These are phyloP conservation scores for Drosophila biarmipes DNA, from an alignment of 1,140 invertebrate species.

Conservation along the genomic window DNA sequence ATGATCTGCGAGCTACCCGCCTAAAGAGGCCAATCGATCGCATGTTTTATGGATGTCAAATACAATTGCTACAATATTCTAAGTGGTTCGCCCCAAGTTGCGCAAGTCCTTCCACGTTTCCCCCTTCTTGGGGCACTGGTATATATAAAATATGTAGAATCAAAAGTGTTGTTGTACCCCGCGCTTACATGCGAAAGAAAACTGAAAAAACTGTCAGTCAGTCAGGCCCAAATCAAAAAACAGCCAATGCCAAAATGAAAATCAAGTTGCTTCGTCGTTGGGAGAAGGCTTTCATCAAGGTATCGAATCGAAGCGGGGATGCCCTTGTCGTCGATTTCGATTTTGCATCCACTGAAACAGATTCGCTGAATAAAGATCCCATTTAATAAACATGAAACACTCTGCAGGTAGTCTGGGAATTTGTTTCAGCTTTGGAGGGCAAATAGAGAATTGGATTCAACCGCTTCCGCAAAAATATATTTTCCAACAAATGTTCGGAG, in stretches of 20 bases:
- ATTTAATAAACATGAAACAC: conserved; percentile 12
- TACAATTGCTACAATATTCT: conserved; percentile 78
- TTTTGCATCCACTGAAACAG: conserved; percentile 2
- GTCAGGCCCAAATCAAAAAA: conserved; percentile 42
- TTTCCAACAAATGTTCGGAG: neutral
- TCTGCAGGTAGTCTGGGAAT: conserved; percentile 15
- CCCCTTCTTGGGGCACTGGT: neutral
- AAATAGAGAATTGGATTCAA: neutral
- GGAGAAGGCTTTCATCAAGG: conserved; percentile 10
- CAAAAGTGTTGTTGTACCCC: conserved; percentile 19
- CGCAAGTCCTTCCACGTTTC: conserved; percentile 49
- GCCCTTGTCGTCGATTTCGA: conserved; percentile 24
- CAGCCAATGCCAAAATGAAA: conserved; percentile 65
- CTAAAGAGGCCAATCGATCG: conserved; percentile 80
- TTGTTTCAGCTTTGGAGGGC: neutral
- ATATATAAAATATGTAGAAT: conserved; percentile 40
- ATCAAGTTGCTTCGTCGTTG: conserved; percentile 20
- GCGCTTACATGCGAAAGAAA: neutral
- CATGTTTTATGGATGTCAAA: conserved; percentile 82
- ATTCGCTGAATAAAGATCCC: conserved; percentile 10
- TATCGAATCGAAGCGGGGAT: conserved; percentile 40
- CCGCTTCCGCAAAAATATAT: neutral
- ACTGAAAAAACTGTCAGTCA: conserved; percentile 24
- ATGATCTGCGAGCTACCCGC: conserved; percentile 66
- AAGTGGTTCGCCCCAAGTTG: conserved; percentile 57